Conservation (phyloP, 2,888 invertebrate species). For the Sceliomorpha sp. region DNA sequence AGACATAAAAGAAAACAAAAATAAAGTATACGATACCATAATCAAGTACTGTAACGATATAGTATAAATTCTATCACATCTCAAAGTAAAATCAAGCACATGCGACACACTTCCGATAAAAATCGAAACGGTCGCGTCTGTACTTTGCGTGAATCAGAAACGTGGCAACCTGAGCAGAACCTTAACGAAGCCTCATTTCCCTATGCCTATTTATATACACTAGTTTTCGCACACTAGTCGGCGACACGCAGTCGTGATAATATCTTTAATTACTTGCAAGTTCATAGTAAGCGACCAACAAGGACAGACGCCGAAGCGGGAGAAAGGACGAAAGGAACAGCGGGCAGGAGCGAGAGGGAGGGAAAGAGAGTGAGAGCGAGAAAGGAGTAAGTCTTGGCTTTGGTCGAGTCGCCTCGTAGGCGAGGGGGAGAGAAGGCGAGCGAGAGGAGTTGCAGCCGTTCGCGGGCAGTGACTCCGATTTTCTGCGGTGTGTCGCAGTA, state of each 20-base stretch:
- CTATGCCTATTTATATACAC: slow-evolving; percentile 23
- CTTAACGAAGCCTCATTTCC: no score
- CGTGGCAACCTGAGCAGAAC: no score
- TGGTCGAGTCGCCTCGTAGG: not conserved
- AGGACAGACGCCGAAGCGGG: slow-evolving; percentile 27
- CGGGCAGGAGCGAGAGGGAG: slow-evolving; percentile 11
- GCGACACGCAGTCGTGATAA: slow-evolving; percentile 76
- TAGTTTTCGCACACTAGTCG: slow-evolving; percentile 57
- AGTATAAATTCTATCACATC: no score
- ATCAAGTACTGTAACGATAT: no score
- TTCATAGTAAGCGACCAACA: slow-evolving; percentile 34
- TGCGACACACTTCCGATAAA: no score
- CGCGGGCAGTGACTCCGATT: slow-evolving; percentile 62
- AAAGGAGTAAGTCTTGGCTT: slow-evolving; percentile 27
- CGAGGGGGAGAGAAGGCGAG: not conserved
- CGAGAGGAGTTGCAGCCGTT: slow-evolving; percentile 30
- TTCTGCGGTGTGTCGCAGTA: slow-evolving; percentile 54
- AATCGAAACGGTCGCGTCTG: no score
- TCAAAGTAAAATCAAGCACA: no score
- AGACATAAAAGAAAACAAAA: no score
- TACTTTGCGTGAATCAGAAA: no score
- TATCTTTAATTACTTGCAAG: slow-evolving; percentile 76
- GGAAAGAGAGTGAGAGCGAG: slow-evolving; percentile 29
- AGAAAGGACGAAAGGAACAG: slow-evolving; percentile 44
- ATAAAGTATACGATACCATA: no score